These are phyloP conservation scores for Mus minutoides DNA, from an alignment of 2,797 vertebrate genomes.

Conservation along the genomic window DNA sequence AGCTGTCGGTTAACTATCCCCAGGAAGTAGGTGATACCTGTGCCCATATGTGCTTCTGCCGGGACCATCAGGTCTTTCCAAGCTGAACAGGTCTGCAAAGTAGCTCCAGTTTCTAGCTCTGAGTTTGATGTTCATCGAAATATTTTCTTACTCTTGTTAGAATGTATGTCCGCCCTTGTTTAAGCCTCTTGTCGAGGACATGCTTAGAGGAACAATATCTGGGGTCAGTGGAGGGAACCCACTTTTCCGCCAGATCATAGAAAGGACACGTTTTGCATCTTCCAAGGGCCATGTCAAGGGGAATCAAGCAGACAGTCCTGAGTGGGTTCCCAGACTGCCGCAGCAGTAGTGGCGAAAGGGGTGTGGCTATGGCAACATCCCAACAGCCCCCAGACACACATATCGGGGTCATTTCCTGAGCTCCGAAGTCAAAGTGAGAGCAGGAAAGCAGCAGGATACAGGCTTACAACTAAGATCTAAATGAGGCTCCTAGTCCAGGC, in stretches of 20 bases:
- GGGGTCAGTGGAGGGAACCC: accelerated
- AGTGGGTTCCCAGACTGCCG: too few species aligned
- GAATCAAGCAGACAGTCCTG: background rate
- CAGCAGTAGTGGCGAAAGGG: accelerated
- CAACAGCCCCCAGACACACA: too few species aligned
- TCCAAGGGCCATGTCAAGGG: accelerated
- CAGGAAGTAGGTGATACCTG: accelerated
- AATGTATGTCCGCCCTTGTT: background rate
- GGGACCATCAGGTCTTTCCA: accelerated
- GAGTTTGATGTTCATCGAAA: background rate
- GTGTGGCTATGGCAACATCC: background rate
- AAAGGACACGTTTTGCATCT: accelerated
- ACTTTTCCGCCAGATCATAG: accelerated
- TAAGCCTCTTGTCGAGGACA: background rate
- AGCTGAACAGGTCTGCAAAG: background rate
- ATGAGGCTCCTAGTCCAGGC: accelerated
- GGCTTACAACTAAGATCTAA: background rate
- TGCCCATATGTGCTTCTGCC: background rate
- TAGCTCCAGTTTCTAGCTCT: background rate
- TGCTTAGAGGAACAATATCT: background rate
- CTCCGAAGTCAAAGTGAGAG: background rate
- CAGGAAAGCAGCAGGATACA: background rate
- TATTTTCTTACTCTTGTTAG: background rate
- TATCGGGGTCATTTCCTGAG: accelerated
- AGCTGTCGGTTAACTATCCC: background rate